Evolutionary conservation across 2,888 invertebrate genomes (phyloP).

Genomic region (Amaurobius ferox): DNA sequence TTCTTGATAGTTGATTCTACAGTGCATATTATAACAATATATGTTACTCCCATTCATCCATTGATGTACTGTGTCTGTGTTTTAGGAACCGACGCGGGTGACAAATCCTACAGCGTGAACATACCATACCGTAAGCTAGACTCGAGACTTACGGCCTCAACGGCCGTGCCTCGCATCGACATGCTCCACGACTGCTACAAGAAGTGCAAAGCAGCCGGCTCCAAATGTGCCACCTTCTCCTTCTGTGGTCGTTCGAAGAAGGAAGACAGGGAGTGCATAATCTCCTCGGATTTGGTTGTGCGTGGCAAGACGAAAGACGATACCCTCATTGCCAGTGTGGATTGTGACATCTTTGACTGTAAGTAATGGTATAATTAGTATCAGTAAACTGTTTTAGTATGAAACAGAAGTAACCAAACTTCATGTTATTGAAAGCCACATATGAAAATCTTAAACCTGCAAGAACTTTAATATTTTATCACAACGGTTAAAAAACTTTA

Average conservation of each 20-base stretch:
- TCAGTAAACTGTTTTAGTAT: too few species aligned
- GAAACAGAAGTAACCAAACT: too few species aligned
- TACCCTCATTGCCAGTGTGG: not conserved
- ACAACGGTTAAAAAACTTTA: too few species aligned
- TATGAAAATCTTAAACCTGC: too few species aligned
- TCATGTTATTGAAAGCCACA: too few species aligned
- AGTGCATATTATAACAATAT: too few species aligned
- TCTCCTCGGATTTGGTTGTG: conserved; percentile 26
- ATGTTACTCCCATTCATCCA: too few species aligned
- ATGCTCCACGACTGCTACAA: conserved; percentile 55
- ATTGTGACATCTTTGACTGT: conserved; percentile 49
- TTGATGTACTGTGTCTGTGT: too few species aligned
- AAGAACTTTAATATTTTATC: too few species aligned
- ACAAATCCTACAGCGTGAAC: conserved; percentile 32
- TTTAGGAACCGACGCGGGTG: not conserved
- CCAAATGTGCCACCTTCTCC: conserved; percentile 56
- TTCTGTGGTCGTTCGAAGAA: conserved; percentile 26
- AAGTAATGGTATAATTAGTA: too few species aligned
- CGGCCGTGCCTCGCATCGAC: not conserved
- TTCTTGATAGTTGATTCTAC: too few species aligned
- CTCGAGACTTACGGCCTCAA: not conserved
- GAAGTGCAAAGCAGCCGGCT: conserved; percentile 36
- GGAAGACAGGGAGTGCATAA: conserved; percentile 40
- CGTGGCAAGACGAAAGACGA: not conserved
- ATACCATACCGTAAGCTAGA: conserved; percentile 31